Percentiles rank a stretch among this genome's conserved stretches.
These are phyloP conservation scores for Noctua fimbriata DNA, from an alignment of 2,888 invertebrate species.

Conservation along the genomic window DNA sequence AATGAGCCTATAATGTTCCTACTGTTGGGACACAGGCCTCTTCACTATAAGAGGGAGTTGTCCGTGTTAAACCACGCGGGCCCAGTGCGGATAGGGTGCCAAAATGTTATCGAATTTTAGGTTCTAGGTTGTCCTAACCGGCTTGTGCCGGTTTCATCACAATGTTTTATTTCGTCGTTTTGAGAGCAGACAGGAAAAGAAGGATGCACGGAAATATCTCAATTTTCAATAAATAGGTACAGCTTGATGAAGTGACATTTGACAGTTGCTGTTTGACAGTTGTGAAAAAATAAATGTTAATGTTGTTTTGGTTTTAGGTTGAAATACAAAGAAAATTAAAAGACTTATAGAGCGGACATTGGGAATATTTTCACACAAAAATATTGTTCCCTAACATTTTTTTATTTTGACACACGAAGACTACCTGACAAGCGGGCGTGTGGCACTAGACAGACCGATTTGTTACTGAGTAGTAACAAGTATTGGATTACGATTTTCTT, in stretches of 20 bases:
- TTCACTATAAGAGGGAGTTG: background rate
- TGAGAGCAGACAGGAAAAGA: background rate
- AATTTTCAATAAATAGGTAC: background rate
- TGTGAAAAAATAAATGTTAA: background rate
- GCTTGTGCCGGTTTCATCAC: background rate
- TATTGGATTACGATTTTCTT: no score
- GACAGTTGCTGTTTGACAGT: background rate
- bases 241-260: background rate
- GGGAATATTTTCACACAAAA: no score
- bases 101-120: no score
- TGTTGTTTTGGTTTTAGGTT: background rate
- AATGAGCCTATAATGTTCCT: background rate
- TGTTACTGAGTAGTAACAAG: no score
- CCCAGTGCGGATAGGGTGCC: no score
- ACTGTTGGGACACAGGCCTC: background rate
- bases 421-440: no score
- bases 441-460: no score
- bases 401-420: no score
- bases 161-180: background rate
- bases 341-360: no score
- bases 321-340: no score
- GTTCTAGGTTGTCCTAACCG: no score
- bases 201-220: background rate
- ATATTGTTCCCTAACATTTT: no score
- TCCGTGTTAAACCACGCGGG: background rate